Base-by-base conservation (phyloP, 2,113 vertebrate genomes). In the Petaurus breviceps region DNA sequence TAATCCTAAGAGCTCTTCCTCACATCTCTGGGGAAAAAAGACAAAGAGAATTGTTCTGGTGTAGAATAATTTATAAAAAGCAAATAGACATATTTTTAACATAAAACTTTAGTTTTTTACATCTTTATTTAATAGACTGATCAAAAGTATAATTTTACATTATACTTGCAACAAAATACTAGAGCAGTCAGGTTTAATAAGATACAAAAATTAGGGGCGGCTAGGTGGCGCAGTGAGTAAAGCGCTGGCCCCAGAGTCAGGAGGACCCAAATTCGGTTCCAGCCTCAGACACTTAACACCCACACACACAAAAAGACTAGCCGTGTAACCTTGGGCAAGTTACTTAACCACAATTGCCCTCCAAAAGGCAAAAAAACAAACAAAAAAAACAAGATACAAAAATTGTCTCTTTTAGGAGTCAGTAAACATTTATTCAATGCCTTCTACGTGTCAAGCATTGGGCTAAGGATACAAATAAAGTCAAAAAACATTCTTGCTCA, bases 1-100 rank as follows among this genome's bases (percentile, higher is more conserved):
- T 98, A 99, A 98, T 91, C 98, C 98, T 92, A 99, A 91, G 95
- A 99, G 99, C 84, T 99, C 99, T 95, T 99, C 99, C 95, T 99
- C 99, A 47, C 97, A 97, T 93, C 98, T 98, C 99, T 99, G 68
- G 19, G 95, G 25, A 26, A 94, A 96, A 90, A 98, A 96, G 4
- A 84, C 0, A 97, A 92, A 91, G 50, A 89, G 8, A 93, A 25
- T 3, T 77, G 4, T 95, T 92, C 0, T 11, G 68, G 0, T 0
- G 7, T 3, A 93, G n/a, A 94, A 94, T 89, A 89, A 0, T 12
- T 91, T 51, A 37, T 57, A 93, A 84, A 47, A 0, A 0, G 61
- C 31, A 49, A 37, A 23, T 0, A 84, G n/a, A 43, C 19, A 43
- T 77, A 14, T 43, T 37, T 37, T 68, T 68, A 68, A 68, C 61